Conservation (phyloP, 2,888 invertebrate species). For the Trimorus sp. region DNA sequence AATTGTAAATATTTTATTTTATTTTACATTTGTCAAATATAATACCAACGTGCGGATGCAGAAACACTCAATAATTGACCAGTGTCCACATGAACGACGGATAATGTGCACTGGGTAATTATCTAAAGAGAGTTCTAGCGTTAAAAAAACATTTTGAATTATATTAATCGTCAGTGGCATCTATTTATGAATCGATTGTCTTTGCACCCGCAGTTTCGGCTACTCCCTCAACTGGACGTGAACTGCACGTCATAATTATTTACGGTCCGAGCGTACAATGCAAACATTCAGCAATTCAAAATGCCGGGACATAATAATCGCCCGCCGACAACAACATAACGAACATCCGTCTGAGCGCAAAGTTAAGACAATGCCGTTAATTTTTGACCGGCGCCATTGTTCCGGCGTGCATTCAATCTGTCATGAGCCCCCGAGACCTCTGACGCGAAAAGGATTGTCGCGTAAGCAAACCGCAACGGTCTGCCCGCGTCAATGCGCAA, state of each 20-base stretch:
- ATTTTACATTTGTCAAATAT: no score
- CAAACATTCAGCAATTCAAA: constrained; percentile 52
- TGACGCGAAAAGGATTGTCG: constrained; percentile 63
- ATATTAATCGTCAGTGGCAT: no score
- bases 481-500: constrained; percentile 14
- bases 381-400: constrained; percentile 81
- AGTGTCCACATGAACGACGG: no score
- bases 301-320: constrained; percentile 70
- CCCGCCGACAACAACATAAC: constrained; percentile 67
- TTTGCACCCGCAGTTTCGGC: no score
- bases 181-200: no score
- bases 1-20: no score
- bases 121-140: no score
- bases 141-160: no score
- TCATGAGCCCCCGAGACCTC: constrained; percentile 68
- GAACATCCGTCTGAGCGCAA: constrained; percentile 73
- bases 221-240: constrained; percentile 11
- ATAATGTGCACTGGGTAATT: no score
- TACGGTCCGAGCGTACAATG: constrained; percentile 44
- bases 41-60: no score
- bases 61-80: no score
- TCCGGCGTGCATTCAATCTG: constrained; percentile 79
- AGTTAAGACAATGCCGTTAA: constrained; percentile 81
- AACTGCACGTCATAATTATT: constrained; percentile 48
- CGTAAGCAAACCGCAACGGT: constrained; percentile 47